Conservation (phyloP, 1,140 invertebrate species). For the Caenorhabditis elegans region WBcel235 BX284602.5:11868001-11868500, state of each 20-base stretch:
- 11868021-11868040: no score
- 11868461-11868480: not conserved
- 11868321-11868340: not conserved
- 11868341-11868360: not conserved
- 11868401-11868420: not conserved
- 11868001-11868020: no score
- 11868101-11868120: no score
- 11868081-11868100: no score
- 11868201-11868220: not conserved
- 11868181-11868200: not conserved
- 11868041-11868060: no score
- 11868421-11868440: conserved; percentile 30
- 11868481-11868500: not conserved
- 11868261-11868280: not conserved
- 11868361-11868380: not conserved
- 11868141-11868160: not conserved
- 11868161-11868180: not conserved
- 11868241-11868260: not conserved
- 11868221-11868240: conserved; percentile 4
- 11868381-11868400: not conserved
- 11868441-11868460: not conserved
- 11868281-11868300: conserved; percentile 4
- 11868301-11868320: not conserved
- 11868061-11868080: no score
- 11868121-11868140: not conserved